Base-by-base conservation (phyloP, 2,113 vertebrate species). In the Pelecanoides urinatrix region DNA sequence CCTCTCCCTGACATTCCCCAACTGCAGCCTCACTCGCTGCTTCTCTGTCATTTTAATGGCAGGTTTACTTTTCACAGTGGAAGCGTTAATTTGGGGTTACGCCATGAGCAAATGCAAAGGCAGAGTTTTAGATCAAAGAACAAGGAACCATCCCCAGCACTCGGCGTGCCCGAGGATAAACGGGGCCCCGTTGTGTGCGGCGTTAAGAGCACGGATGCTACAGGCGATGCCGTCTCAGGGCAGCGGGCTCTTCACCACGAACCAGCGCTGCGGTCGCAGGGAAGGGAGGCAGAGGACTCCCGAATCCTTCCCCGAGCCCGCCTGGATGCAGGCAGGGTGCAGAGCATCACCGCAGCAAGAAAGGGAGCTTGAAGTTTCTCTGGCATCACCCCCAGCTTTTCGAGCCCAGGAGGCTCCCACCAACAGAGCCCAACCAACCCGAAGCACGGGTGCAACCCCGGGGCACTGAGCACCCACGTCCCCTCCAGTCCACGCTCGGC, bases 21-120 rank as follows among this genome's bases (percentile, higher is more conserved):
- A 7, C 0, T 27, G 45, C 72, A 75, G 3, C 73, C 88, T 38
- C 70, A 1, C 71, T 6, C 6, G 7, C 91, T 70, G 93, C 89
- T 52, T 11, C 55, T 6, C 88, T 81, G 93, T 88, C 95, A 50
- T 0, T 9, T 55, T 97, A 95, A 97, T 91, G 86, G 68, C 90
- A 96, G 92, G 94, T 97, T 96, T 68, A 6, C 80, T 36, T 94
- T 93, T 61, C 95, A 77, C 13, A 11, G 40, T 0, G 53, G 55
- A 74, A 79, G 89, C 75, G 71, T 76, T 94, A 73, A 97, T 95
- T 82, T 36, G 82, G 81, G 92, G 79, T 89, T 84, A 0, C 0
- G 87, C 85, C 27, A 4, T 0, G 18, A 92, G 75, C 5, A 5
- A 44, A 94, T 78, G 38, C 72, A 26, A n/a, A 89, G 76, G 91